A percentile compares a stretch with the other conserved stretches of the same genome.
These are phyloP conservation scores for Spea multiplicata DNA, from an alignment of 2,113 vertebrate genomes.

Conservation along the genomic window DNA sequence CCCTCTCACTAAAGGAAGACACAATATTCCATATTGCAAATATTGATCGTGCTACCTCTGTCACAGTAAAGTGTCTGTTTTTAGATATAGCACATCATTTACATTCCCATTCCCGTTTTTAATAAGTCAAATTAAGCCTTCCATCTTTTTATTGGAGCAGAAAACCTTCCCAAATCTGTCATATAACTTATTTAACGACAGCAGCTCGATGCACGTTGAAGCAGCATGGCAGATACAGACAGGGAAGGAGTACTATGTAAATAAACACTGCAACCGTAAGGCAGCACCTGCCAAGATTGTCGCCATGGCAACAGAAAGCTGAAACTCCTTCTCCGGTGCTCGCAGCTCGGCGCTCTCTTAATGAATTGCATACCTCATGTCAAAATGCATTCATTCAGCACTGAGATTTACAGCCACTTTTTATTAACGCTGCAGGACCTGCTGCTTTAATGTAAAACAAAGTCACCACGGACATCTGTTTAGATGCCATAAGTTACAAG, in stretches of 20 bases:
- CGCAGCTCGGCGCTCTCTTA: not conserved
- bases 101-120: not conserved
- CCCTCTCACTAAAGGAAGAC: no score
- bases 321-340: not conserved
- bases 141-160: not conserved
- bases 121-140: no score
- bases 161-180: not conserved
- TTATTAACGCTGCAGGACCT: not conserved
- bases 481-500: not conserved
- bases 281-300: conserved; percentile 5
- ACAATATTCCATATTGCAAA: no score
- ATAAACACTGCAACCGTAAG: not conserved
- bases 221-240: no score
- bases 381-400: not conserved
- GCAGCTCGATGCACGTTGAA: no score
- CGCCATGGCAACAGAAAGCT: conserved; percentile 17
- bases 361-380: conserved; percentile 6
- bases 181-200: not conserved
- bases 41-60: no score
- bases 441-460: not conserved
- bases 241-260: not conserved
- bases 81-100: not conserved
- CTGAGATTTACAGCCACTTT: not conserved
- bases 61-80: not conserved
- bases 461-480: not conserved